phyloP scores from a whole-genome alignment of 2,797 vertebrate genomes.

The Bovichtus variegatus region DNA sequence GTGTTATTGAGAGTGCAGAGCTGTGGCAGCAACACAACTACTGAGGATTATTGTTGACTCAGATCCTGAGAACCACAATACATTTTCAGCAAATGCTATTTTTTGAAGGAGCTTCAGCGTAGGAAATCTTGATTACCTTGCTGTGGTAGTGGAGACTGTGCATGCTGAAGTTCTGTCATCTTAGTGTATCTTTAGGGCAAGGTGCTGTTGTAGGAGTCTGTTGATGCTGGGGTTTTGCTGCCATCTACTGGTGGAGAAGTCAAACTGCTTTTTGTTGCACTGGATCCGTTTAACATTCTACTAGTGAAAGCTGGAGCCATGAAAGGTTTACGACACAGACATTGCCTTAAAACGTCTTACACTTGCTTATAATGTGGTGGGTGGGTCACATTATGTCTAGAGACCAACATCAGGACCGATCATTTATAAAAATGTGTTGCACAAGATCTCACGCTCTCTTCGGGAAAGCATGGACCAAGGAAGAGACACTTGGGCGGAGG shows the following conservation, averaged over 20 bases:
- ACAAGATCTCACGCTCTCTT: too few relatives aligned
- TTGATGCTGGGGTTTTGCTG: slow-evolving; percentile 2
- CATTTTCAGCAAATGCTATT: neutral
- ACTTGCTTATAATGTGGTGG: neutral
- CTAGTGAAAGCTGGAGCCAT: neutral
- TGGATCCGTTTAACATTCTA: neutral
- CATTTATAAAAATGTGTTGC: neutral
- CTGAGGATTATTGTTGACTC: neutral
- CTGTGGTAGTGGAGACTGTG: neutral
- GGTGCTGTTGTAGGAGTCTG: neutral
- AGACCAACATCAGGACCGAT: neutral
- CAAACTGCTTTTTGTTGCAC: neutral
- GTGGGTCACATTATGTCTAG: neutral
- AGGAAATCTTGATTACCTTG: neutral
- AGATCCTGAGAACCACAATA: neutral
- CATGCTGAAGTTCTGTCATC: neutral
- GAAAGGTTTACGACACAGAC: neutral
- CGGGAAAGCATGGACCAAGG: too few relatives aligned
- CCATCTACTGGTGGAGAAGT: slow-evolving; percentile 16
- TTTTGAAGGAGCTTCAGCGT: neutral
- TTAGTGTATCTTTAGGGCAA: neutral
- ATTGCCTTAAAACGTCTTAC: too few relatives aligned
- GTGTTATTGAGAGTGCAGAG: neutral
- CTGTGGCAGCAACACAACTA: neutral
- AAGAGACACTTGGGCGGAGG: too few relatives aligned